Percentiles rank a stretch among this genome's conserved stretches.
phyloP scores from a whole-genome alignment of 2,113 vertebrate species.

The Chaetops frenatus region DNA sequence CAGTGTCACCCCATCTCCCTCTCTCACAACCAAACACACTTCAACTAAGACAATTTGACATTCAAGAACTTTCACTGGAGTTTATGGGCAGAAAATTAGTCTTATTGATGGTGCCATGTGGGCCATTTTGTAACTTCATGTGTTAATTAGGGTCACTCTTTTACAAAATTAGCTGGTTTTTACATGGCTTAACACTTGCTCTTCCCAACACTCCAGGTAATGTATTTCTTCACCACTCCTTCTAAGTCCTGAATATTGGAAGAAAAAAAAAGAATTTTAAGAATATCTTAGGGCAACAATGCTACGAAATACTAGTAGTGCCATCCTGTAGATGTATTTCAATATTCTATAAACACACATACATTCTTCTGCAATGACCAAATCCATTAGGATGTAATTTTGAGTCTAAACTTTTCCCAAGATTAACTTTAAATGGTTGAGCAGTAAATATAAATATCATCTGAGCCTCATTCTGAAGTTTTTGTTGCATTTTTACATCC shows the following conservation, averaged over 20 bases:
- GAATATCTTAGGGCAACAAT: not conserved
- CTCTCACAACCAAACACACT: not conserved
- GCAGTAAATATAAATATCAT: not conserved
- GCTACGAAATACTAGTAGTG: not conserved
- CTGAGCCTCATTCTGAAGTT: not conserved
- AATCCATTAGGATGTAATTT: not conserved
- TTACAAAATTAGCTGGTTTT: not conserved
- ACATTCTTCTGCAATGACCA: not conserved
- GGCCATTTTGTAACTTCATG: not conserved
- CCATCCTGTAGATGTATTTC: not conserved
- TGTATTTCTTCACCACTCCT: not conserved
- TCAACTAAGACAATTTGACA: not conserved
- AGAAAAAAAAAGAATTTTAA: not conserved
- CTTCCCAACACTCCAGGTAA: not conserved
- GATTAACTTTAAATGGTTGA: not conserved
- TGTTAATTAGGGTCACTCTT: not conserved
- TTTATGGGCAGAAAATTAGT: not conserved
- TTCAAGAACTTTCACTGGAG: not conserved
- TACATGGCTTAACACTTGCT: accelerated
- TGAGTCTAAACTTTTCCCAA: not conserved
- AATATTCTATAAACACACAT: not conserved
- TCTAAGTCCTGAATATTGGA: not conserved
- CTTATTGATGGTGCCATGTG: not conserved
- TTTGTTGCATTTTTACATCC: not conserved
- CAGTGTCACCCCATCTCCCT: not conserved